Evolutionary conservation across 2,113 vertebrate genomes (phyloP), one percentile per base, ranked within the genome.

Genomic region (Onychostoma macrolepis): DNA sequence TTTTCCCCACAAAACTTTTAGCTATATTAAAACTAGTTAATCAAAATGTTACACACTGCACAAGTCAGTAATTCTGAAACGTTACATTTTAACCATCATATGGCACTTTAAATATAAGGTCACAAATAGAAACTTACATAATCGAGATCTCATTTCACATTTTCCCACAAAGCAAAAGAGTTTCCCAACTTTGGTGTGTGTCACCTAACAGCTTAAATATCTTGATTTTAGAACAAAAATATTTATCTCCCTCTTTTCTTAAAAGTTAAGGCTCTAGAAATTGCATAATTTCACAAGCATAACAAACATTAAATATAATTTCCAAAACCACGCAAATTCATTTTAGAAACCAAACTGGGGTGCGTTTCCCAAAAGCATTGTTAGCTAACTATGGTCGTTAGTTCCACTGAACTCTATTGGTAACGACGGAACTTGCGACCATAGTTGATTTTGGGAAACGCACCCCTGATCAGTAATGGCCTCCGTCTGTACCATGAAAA

Each of bases 221-320:
- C 69, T 67, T 77, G 11, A 45, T 71, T 71, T 72, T 11, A 11
- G 9, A 38, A 38, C 43, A 30, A 50, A 48, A 10, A 9, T 30
- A 30, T 77, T 50, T 4, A 48, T 3, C 24, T 50, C 41, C 41
- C 43, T 28, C 41, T 50, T 79, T 53, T 45, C 9, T 53, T 38
- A 19, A 48, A 79, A 63, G 11, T 36, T 86, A 92, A 93, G 91
- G 93, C 91, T 82, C 15, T 38, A 56, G 61, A 75, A 53, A 87
- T 90, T 93, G 91, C 90, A 93, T 92, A 92, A 91, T 87, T 87
- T 76, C 63, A 61, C 86, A 79, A 28, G 50, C 43, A 67, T 76
- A 45, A 65, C 33, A 65, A n/a, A 58, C 56, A 13, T n/a, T 26
- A 26, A 58, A n/a, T 21, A 9, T 19, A 0, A 38, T 43, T 28